Evolutionary conservation across 2,888 invertebrate species (phyloP).

Genomic region (Drosophila nr. perissopoda): DNA sequence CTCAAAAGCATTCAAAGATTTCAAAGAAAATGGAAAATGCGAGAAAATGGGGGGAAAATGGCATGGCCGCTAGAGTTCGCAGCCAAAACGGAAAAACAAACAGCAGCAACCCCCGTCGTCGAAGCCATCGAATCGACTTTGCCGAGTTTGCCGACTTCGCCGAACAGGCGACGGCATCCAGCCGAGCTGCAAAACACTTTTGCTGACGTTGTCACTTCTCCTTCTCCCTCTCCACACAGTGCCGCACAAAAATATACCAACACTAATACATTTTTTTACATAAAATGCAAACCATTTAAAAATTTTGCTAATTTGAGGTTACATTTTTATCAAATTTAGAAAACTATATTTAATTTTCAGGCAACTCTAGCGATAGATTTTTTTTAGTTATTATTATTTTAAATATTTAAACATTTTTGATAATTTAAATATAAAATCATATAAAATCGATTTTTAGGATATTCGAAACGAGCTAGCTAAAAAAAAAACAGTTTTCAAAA

Average conservation of each 20-base stretch:
- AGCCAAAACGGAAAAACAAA: constrained; percentile 18
- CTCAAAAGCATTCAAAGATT: constrained; percentile 76
- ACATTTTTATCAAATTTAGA: not conserved
- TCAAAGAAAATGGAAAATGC: constrained; percentile 52
- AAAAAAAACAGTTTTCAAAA: not conserved
- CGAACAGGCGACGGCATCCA: constrained; percentile 50
- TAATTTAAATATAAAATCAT: not conserved
- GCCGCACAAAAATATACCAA: not conserved
- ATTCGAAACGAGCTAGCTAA: not conserved
- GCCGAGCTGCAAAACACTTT: constrained; percentile 69
- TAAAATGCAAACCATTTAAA: accelerated
- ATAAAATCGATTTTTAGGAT: accelerated
- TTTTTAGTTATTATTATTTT: not conserved
- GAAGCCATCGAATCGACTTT: constrained; percentile 5
- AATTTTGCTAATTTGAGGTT: not conserved
- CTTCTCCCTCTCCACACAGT: constrained; percentile 10
- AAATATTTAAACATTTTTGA: not conserved
- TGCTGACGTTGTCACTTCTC: constrained; percentile 69
- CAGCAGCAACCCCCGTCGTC: constrained; percentile 58
- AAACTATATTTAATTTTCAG: not conserved
- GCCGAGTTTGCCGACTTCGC: constrained; percentile 10
- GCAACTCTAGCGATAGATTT: accelerated
- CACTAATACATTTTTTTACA: not conserved
- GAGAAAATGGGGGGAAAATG: constrained; percentile 33
- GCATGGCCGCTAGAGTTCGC: constrained; percentile 37